Base-by-base conservation (phyloP, 2,888 invertebrate genomes). In the Standfussiana lucernea region DNA sequence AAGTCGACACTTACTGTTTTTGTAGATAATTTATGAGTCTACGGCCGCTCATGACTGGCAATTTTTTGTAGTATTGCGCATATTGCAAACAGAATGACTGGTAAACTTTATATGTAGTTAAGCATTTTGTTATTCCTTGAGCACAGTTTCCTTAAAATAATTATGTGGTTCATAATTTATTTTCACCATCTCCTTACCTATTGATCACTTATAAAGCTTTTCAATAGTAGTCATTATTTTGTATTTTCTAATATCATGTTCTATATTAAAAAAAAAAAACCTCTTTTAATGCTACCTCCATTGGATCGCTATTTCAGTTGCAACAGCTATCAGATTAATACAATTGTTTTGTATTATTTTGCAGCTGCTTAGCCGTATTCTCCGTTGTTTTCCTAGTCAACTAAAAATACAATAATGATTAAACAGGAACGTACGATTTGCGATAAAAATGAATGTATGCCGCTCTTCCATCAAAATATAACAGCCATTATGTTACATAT, bases 401-500 rank as follows among this genome's bases (percentile, higher is more conserved):
- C 15, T 28, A 59, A 53, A 75, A 59, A n/a, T 42, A 24, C 21
- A 56, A 40, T 42, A 62, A 70, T 61, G 50, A 71, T 68, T 70
- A 65, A 77, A 72, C 50, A 75, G 47, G 61, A 65, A 73, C 40
- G 24, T 65, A 32, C 62, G 53, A 76, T 69, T 76, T 65, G 75
- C 71, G 74, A 76, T 82, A 83, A 79, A 77, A 79, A 82, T 71
- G 72, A 76, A 81, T 65, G 45, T 73, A 66, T 68, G 50, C 65
- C 56, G 78, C 69, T 66, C 69, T 78, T 68, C 79, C 82, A 82
- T 87, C 84, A 89, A 83, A 89, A 89, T 86, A 86, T 87, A 88
- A 88, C 87, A 86, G 87, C 89, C 91, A 91, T 91, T 89, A 91
- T 88, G 86, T 84, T 80, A 72, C 76, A 76, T 73, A 77, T 88